Conservation (phyloP, 2,888 invertebrate genomes). For the Corbicula japonica region DNA sequence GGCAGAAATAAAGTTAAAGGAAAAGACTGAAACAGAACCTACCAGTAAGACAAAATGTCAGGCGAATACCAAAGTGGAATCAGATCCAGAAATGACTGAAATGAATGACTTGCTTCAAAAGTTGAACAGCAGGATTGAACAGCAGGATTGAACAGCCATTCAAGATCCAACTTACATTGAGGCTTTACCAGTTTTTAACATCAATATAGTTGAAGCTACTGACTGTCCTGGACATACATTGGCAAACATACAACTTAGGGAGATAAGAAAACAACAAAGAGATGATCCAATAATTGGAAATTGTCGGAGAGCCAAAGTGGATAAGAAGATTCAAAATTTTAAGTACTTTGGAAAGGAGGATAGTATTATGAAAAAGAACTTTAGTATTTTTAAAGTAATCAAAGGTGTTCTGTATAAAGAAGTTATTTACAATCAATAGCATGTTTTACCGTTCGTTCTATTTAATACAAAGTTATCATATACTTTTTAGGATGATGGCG, state of each 20-base stretch:
- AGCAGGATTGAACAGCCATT: not conserved
- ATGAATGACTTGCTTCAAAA: too few relatives aligned
- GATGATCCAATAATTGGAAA: conserved; percentile 2
- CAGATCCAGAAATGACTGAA: too few relatives aligned
- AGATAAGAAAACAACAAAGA: not conserved
- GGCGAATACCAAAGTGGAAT: too few relatives aligned
- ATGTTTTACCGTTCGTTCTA: not conserved
- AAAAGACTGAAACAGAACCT: too few relatives aligned
- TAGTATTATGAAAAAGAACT: conserved; percentile 1
- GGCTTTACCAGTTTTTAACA: not conserved
- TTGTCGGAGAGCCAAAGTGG: not conserved
- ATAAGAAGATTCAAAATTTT: not conserved
- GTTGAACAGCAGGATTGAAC: too few relatives aligned
- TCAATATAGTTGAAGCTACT: not conserved
- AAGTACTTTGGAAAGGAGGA: not conserved
- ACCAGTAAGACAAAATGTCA: too few relatives aligned
- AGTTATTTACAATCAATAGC: not conserved
- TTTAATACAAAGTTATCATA: too few relatives aligned
- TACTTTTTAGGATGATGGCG: too few relatives aligned
- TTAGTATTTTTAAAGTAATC: not conserved
- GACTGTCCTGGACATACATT: not conserved
- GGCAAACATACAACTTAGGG: conserved; percentile 1
- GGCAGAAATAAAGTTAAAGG: too few relatives aligned
- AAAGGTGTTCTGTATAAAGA: not conserved
- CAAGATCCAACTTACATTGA: not conserved